phyloP scores from a whole-genome alignment of 2,888 invertebrate genomes.

The Drosophila mimica region DNA sequence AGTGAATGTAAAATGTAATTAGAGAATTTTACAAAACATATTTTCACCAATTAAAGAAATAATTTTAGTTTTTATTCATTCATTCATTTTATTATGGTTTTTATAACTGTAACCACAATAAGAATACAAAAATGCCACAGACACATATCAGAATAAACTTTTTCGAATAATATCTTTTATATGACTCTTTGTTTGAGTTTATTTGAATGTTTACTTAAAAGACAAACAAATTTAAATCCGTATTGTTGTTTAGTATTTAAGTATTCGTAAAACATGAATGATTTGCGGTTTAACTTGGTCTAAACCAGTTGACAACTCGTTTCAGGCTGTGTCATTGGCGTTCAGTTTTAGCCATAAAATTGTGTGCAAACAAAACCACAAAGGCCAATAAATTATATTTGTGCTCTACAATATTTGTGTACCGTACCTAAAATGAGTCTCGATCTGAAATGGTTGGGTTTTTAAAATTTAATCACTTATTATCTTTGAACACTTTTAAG shows the following conservation, averaged over 20 bases:
- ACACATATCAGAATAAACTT: neutral
- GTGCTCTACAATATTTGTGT: neutral
- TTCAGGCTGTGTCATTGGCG: constrained; percentile 56
- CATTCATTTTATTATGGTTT: neutral
- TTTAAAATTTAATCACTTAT: rapidly evolving
- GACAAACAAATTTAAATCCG: neutral
- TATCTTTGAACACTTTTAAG: neutral
- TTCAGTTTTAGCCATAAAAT: constrained; percentile 26
- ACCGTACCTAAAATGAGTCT: neutral
- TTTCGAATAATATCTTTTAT: neutral
- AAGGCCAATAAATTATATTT: constrained; percentile 4
- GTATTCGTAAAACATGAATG: constrained; percentile 18
- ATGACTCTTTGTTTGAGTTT: neutral
- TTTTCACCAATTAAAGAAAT: neutral
- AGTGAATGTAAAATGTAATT: neutral
- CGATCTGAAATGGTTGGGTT: neutral
- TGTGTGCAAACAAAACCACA: constrained; percentile 34
- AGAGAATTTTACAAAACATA: neutral
- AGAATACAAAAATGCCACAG: neutral
- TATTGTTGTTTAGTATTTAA: constrained; percentile 1
- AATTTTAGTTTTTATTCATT: neutral
- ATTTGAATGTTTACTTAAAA: constrained; percentile 1
- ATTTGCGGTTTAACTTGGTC: constrained; percentile 41
- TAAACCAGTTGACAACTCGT: constrained; percentile 66
- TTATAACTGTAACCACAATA: neutral